Evolutionary conservation across 2,888 invertebrate species (phyloP).

Genomic region (Agrochola lota): DNA sequence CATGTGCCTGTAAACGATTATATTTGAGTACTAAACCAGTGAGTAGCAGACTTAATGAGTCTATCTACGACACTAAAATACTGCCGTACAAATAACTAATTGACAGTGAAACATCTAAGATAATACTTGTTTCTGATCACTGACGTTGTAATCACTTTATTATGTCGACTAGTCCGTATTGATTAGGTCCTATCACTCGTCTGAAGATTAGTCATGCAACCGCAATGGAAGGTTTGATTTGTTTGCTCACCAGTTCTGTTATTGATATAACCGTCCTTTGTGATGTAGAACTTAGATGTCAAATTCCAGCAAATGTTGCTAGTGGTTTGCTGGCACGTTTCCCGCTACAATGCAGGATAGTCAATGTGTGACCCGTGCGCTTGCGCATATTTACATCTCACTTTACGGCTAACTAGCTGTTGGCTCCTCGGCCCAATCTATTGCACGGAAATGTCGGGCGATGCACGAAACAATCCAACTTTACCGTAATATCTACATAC

Average conservation of each 20-base stretch:
- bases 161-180: conserved; percentile 56
- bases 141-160: conserved; percentile 61
- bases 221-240: conserved; percentile 7
- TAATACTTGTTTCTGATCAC: conserved; percentile 59
- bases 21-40: conserved; percentile 56
- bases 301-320: conserved; percentile 29
- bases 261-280: neutral
- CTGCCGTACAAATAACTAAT: conserved; percentile 61
- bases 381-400: conserved; percentile 81
- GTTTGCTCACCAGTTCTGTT: neutral
- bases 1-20: conserved; percentile 60
- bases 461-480: conserved; percentile 86
- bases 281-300: neutral
- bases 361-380: conserved; percentile 72
- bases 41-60: conserved; percentile 58
- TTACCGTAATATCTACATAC: conserved; percentile 86
- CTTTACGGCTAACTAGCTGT: conserved; percentile 81
- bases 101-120: conserved; percentile 64
- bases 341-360: conserved; percentile 51
- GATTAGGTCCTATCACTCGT: conserved; percentile 49
- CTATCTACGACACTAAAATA: conserved; percentile 43
- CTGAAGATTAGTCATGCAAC: conserved; percentile 25
- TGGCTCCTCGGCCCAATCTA: conserved; percentile 79
- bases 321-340: conserved; percentile 44
- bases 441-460: conserved; percentile 87